Evolutionary conservation across 2,888 invertebrate genomes (phyloP), one percentile per base, ranked within the genome.

Genomic region (Chelonus formosanus): DNA sequence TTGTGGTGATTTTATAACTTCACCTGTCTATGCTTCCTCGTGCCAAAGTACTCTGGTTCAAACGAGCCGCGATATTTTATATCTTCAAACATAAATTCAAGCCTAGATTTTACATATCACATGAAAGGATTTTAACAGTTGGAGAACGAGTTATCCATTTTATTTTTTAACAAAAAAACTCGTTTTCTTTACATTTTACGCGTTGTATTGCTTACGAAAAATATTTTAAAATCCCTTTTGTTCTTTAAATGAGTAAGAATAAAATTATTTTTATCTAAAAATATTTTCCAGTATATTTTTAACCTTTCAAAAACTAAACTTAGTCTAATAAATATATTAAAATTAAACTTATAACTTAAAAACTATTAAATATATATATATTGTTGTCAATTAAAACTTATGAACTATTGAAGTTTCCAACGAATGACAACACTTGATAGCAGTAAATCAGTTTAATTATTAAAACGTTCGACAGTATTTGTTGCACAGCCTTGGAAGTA

Each of bases 1-100:
- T 82, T 81, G 82, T 75, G 77, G 79, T 81, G 80, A 82, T 82
- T 82, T 82, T 82, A 82, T 78, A 80, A 79, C 81, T 79, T 77
- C 65, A 68, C 62, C 53, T 65, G 68, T 56, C 66, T 66, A 62
- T 66, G 56, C 59, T 56, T 66, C 54, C 53, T 48, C 53, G 43
- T 56, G 6, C 55, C 20, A 7, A 34, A 55, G 52, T 66, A 57
- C 64, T 65, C 68, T 70, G 67, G 77, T 78, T 81, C 82, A 82
- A 82, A 81, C 80, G 77, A 74, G 78, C 82, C 81, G 82, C 77
- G 73, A 76, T 77, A 74, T 70, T 76, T 75, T 78, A 77, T 75
- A 78, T 78, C 78, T 67, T 70, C 71, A 68, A 48, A 72, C 73
- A 74, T 76, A 75, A 80, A 78, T 73, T 74, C 73, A 67, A 78